Percentiles rank a stretch among this genome's conserved stretches.
Conservation (phyloP, 2,888 invertebrate species). For the Andrena flavipes region DNA sequence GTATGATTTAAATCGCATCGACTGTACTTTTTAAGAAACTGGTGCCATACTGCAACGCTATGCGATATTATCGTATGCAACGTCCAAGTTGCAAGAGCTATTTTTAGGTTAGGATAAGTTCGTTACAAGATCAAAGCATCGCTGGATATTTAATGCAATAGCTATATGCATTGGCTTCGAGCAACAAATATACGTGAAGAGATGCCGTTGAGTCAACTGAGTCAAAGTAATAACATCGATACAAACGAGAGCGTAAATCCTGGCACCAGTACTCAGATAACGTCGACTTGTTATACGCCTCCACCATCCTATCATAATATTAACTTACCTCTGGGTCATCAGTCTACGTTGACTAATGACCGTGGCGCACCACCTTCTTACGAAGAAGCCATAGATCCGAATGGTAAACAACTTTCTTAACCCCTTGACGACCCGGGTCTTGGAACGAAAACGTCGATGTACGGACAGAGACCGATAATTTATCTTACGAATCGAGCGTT, state of each 20-base stretch:
- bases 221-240: slow-evolving; percentile 59
- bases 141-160: slow-evolving; percentile 45
- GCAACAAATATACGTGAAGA: slow-evolving; percentile 59
- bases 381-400: slow-evolving; percentile 88
- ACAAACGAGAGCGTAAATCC: slow-evolving; percentile 69
- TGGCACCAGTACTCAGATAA: slow-evolving; percentile 69
- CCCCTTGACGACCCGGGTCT: slow-evolving; percentile 12
- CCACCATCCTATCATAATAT: slow-evolving; percentile 80
- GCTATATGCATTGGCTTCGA: slow-evolving; percentile 56
- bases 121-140: slow-evolving; percentile 10
- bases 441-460: too few species aligned
- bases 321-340: slow-evolving; percentile 75
- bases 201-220: slow-evolving; percentile 73
- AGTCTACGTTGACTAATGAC: slow-evolving; percentile 75
- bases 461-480: too few species aligned
- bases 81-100: not conserved
- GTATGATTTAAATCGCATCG: not conserved
- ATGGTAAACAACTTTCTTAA: slow-evolving; percentile 83
- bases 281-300: slow-evolving; percentile 75
- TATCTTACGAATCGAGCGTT: too few species aligned
- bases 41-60: slow-evolving; percentile 14
- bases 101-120: slow-evolving; percentile 54
- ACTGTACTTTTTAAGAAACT: not conserved
- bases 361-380: slow-evolving; percentile 87
- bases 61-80: not conserved